A percentile compares a stretch with the other conserved stretches of the same genome.
These are phyloP conservation scores for Dryobota labecula DNA, from an alignment of 2,888 invertebrate genomes.

Conservation along the genomic window DNA sequence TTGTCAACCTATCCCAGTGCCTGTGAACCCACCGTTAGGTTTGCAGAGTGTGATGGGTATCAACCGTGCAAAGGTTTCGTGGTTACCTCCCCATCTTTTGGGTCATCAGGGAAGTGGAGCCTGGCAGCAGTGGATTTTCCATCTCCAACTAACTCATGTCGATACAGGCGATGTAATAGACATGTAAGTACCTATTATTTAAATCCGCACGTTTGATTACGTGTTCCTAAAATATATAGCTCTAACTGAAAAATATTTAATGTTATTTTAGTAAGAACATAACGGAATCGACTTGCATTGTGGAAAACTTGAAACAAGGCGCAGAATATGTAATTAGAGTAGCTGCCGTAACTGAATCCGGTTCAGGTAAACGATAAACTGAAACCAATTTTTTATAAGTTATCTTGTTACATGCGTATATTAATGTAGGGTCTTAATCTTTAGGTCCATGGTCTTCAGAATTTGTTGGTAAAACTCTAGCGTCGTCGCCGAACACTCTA, in stretches of 20 bases:
- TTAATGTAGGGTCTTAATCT: slow-evolving; percentile 35
- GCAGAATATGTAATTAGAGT: slow-evolving; percentile 95
- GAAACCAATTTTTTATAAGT: background rate
- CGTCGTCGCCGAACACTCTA: slow-evolving; percentile 88
- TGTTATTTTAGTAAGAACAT: slow-evolving; percentile 85
- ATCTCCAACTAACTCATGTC: slow-evolving; percentile 92
- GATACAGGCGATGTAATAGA: slow-evolving; percentile 77
- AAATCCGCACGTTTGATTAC: background rate
- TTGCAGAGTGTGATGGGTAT: slow-evolving; percentile 96
- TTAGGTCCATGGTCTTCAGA: slow-evolving; percentile 95
- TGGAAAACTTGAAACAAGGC: slow-evolving; percentile 93
- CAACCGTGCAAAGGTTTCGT: slow-evolving; percentile 94
- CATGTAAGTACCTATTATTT: slow-evolving; percentile 75
- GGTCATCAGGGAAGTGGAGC: slow-evolving; percentile 93
- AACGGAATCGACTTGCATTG: slow-evolving; percentile 91
- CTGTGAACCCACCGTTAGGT: slow-evolving; percentile 94
- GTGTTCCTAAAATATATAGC: background rate
- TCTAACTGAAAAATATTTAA: background rate
- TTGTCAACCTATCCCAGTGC: slow-evolving; percentile 95
- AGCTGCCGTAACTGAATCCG: slow-evolving; percentile 94
- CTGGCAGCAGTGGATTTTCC: slow-evolving; percentile 94
- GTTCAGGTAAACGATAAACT: slow-evolving; percentile 83
- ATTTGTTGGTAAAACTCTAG: slow-evolving; percentile 93
- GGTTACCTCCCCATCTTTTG: slow-evolving; percentile 95
- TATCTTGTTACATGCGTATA: background rate